These are phyloP conservation scores for Endotricha flammealis DNA, from an alignment of 2,888 invertebrate species.

Conservation along the genomic window DNA sequence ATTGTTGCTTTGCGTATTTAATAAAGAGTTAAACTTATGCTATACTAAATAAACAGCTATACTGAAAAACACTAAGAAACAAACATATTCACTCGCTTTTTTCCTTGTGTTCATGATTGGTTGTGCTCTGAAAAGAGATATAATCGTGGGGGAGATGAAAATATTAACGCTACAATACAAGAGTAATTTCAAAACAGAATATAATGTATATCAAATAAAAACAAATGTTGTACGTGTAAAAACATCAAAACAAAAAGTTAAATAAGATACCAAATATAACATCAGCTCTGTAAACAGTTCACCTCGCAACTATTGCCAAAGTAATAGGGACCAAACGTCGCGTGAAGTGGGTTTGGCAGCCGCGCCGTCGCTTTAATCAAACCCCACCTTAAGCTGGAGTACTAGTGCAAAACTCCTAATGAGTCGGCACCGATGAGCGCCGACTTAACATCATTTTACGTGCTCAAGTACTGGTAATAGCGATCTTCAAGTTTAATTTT, in stretches of 20 bases:
- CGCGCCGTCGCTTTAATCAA: conserved; percentile 64
- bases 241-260: conserved; percentile 1
- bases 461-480: conserved; percentile 48
- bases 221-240: too few species aligned
- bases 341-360: conserved; percentile 68
- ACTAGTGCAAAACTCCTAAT: conserved; percentile 56
- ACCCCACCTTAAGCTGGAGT: conserved; percentile 56
- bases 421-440: conserved; percentile 57
- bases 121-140: too few species aligned
- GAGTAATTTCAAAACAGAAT: too few species aligned
- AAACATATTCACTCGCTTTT: too few species aligned
- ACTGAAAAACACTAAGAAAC: too few species aligned
- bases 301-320: conserved; percentile 53
- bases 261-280: not conserved
- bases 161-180: too few species aligned
- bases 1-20: too few species aligned
- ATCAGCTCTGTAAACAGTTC: conserved; percentile 36
- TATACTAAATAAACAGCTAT: too few species aligned
- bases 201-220: too few species aligned
- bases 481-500: conserved; percentile 19
- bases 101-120: too few species aligned
- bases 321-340: conserved; percentile 29
- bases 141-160: too few species aligned
- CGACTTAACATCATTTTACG: conserved; percentile 48
- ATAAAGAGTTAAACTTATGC: too few species aligned